Percentiles rank a stretch among this genome's conserved stretches.
These are phyloP conservation scores for Pogona vitticeps DNA, from an alignment of 2,113 vertebrate genomes.

Conservation along the genomic window DNA sequence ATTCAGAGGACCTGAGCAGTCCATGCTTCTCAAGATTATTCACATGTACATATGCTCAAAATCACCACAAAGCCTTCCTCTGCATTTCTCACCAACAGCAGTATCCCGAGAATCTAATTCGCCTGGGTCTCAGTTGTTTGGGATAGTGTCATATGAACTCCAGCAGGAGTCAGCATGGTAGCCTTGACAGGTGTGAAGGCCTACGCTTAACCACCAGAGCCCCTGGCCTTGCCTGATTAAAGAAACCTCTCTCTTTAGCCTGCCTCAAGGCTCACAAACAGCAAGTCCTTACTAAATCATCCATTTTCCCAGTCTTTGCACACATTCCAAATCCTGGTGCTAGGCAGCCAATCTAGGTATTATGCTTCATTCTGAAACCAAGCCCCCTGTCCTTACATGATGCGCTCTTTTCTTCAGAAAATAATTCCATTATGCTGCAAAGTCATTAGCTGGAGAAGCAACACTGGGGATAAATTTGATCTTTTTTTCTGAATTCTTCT, in stretches of 20 bases:
- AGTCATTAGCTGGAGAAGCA: constrained; percentile 6
- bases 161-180: neutral
- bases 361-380: neutral
- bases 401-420: neutral
- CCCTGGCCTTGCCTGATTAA: neutral
- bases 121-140: neutral
- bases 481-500: constrained; percentile 25
- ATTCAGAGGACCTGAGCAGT: neutral
- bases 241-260: neutral
- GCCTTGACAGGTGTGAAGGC: neutral
- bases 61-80: neutral
- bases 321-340: neutral
- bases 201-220: neutral
- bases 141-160: neutral
- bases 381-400: neutral
- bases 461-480: constrained; percentile 13
- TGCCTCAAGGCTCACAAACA: neutral
- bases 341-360: neutral
- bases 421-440: constrained; percentile 4
- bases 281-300: neutral
- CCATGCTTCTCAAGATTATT: neutral
- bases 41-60: too few species aligned
- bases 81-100: too few species aligned
- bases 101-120: neutral
- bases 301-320: neutral